Evolutionary conservation across 2,113 vertebrate genomes (phyloP).

Genomic region (Tiliqua scincoides): DNA sequence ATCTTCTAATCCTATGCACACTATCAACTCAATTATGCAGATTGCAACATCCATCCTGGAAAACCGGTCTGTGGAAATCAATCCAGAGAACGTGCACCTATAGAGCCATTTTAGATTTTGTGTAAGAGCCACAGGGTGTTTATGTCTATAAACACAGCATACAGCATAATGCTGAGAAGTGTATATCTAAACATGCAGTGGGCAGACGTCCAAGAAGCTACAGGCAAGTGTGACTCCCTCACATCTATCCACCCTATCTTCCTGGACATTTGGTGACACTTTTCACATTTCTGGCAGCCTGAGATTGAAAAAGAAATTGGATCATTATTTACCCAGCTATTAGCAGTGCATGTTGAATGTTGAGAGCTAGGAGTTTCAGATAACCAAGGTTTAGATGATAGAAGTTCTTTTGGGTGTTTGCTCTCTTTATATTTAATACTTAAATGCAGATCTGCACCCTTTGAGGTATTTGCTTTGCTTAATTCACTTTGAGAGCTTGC

Average conservation of each 20-base stretch:
- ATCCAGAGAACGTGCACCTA: not conserved
- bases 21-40: no score
- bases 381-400: not conserved
- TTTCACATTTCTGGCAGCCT: not conserved
- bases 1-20: no score
- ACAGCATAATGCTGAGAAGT: no score
- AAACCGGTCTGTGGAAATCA: not conserved
- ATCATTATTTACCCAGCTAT: conserved; percentile 1
- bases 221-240: not conserved
- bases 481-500: not conserved
- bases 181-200: not conserved
- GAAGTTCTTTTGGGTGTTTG: not conserved
- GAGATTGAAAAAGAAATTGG: conserved; percentile 6
- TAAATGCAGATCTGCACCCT: not conserved
- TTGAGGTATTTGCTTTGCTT: not conserved
- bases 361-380: not conserved
- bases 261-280: not conserved
- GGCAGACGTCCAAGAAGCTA: not conserved
- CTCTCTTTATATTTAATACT: not conserved
- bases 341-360: not conserved
- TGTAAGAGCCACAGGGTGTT: not conserved
- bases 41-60: no score
- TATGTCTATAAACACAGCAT: no score
- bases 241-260: not conserved
- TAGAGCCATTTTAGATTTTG: not conserved